These are phyloP conservation scores for Dione juno DNA, from an alignment of 2,888 invertebrate species.

Conservation along the genomic window DNA sequence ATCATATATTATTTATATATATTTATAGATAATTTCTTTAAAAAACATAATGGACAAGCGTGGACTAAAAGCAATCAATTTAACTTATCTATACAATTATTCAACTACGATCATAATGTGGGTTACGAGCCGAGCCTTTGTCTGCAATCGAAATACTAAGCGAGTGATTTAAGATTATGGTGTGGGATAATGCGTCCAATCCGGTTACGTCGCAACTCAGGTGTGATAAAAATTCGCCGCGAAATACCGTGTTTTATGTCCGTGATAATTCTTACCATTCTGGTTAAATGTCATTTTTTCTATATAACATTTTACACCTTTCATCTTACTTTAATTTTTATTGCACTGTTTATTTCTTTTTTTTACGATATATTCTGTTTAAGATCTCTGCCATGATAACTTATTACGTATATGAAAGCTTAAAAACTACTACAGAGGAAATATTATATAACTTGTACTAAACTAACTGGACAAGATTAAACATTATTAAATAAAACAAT, in stretches of 20 bases:
- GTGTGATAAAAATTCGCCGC: conserved; percentile 64
- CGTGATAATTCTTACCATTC: conserved; percentile 19
- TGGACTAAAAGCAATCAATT: conserved; percentile 65
- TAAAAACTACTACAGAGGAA: too few relatives aligned
- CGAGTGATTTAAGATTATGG: conserved; percentile 83
- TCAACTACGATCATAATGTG: conserved; percentile 81
- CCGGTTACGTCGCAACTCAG: conserved; percentile 72
- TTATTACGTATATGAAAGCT: neutral
- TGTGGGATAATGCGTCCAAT: conserved; percentile 80
- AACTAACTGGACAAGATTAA: neutral
- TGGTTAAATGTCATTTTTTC: conserved; percentile 22
- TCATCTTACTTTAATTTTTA: neutral
- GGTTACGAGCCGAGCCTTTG: conserved; percentile 77
- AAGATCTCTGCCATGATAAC: neutral
- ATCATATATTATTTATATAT: neutral
- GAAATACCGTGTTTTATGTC: conserved; percentile 28
- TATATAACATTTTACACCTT: neutral
- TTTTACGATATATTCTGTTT: neutral
- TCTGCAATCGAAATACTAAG: conserved; percentile 82
- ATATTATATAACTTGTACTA: neutral
- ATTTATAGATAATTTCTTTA: neutral
- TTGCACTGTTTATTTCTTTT: neutral
- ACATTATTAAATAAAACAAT: too few relatives aligned
- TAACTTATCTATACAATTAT: conserved; percentile 80
- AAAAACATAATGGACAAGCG: conserved; percentile 25